Evolutionary conservation across 2,113 vertebrate genomes (phyloP).

Genomic region (Tamias sibiricus): DNA sequence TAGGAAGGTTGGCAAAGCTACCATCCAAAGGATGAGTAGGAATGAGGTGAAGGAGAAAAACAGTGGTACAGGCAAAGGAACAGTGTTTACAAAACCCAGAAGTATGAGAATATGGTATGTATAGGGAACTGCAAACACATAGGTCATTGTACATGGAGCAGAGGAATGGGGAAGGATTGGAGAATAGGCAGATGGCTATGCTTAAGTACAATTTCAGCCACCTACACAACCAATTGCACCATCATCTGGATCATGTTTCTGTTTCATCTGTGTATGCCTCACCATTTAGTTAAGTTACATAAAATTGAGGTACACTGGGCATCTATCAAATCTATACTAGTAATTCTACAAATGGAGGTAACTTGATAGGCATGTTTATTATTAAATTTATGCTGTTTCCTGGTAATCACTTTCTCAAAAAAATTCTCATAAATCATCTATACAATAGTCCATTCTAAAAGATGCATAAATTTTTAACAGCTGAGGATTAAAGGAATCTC

Average conservation of each 20-base stretch:
- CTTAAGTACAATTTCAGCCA: background rate
- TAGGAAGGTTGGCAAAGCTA: background rate
- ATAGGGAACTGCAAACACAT: background rate
- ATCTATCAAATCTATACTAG: background rate
- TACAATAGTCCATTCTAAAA: background rate
- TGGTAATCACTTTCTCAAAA: slow-evolving; percentile 14
- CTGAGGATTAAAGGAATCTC: background rate
- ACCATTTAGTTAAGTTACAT: background rate
- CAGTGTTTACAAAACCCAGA: background rate
- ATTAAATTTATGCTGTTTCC: background rate
- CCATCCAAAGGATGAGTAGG: background rate
- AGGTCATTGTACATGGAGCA: background rate
- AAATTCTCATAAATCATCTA: background rate
- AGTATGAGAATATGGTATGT: background rate
- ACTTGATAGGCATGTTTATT: background rate
- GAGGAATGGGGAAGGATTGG: background rate
- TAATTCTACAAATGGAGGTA: background rate
- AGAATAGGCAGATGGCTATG: background rate
- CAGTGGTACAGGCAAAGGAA: background rate
- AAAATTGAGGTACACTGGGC: background rate
- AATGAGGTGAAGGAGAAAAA: background rate
- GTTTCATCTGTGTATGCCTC: background rate
- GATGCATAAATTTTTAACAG: background rate
- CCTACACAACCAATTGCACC: background rate
- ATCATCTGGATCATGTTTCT: background rate